Base-by-base conservation (phyloP, 2,888 invertebrate genomes). In the Nesidiocoris tenuis region DNA sequence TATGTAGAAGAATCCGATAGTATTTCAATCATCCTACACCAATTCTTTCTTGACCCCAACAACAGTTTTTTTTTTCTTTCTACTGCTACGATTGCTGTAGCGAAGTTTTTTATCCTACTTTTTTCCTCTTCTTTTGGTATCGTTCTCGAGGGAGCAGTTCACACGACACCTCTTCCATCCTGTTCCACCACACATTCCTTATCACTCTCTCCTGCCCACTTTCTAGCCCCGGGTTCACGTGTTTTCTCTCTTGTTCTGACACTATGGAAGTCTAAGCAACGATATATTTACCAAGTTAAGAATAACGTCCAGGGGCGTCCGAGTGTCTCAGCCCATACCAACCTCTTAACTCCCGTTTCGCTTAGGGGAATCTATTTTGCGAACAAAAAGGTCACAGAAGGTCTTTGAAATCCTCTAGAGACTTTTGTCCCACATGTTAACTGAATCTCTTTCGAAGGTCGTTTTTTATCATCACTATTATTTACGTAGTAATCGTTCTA, bases 231-330 rank as follows among this genome's bases (percentile, higher is more conserved):
- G n/a, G n/a, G n/a, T 39, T 39, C 39, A 3, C 3, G 39, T 39
- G 5, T 39, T 39, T 39, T 39, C 39, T 39, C 39, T 3, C 39
- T 39, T 39, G 39, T 39, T 39, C 39, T 12, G 67, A 56, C 67
- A 56, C 55, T 56, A 67, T 65, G 65, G 65, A 65, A 65, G 25
- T 65, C 67, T 67, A 67, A 67, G 54, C 67, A 55, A 56, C 67
- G 17, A 67, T 67, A 67, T 22, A 67, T 67, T 21, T 55, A 55
- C 67, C 18, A 56, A 67, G 67, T 67, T 67, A 12, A 19, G 55
- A 67, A 22, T 55, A 67, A 67, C 67, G 67, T n/a, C 22, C 67
- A 22, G n/a, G 39, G 39, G 39, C 39, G 39, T 39, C 39, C 39
- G 39, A 39, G 39, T 7, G 39, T 12, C 39, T n/a, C n/a, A n/a